Evolutionary conservation across 2,888 invertebrate genomes (phyloP), one percentile per base, ranked within the genome.

Genomic region (Pollenia labialis): DNA sequence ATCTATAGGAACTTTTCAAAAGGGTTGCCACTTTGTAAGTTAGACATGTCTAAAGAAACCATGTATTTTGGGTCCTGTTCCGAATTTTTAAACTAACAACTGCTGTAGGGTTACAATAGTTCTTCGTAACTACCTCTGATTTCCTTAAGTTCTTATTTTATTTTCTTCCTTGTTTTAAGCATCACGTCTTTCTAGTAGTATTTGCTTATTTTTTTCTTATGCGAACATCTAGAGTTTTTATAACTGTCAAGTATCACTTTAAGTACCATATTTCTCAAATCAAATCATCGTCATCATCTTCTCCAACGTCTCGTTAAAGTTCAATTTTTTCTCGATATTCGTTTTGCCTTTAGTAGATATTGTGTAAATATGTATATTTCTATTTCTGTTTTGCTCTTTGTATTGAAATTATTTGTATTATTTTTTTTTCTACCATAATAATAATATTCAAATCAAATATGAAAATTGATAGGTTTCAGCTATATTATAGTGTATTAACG

Each of bases 231-330:
- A 18, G 12, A 58, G 10, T 66, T 79, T 64, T 74, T 75, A 58
- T 75, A 80, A 66, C 84, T 80, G 83, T 84, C 81, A 84, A 87
- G 87, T 84, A 87, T 72, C 81, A 81, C 54, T 84, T 87, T 84
- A 84, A 87, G 84, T 87, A 77, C 68, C 87, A 87, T 74, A 87
- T 84, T 87, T 84, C 66, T 81, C 66, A 74, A 87, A 87, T 87
- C 87, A 87, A 87, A 87, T 87, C 81, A 84, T 81, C 66, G 81
- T 87, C 86, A 76, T 85, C 81, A 56, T 83, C 77, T 68, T 68
- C 68, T 79, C 74, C 48, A 82, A 66, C 69, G 69, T 83, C 71
- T 76, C 71, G 62, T 82, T 83, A 72, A 1, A 66, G 32, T 52
- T 75, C 18, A 60, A 3, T 74, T 18, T 50, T 58, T 48, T 74